Evolutionary conservation across 2,113 vertebrate species (phyloP).

Genomic region (Oncorhynchus keta): DNA sequence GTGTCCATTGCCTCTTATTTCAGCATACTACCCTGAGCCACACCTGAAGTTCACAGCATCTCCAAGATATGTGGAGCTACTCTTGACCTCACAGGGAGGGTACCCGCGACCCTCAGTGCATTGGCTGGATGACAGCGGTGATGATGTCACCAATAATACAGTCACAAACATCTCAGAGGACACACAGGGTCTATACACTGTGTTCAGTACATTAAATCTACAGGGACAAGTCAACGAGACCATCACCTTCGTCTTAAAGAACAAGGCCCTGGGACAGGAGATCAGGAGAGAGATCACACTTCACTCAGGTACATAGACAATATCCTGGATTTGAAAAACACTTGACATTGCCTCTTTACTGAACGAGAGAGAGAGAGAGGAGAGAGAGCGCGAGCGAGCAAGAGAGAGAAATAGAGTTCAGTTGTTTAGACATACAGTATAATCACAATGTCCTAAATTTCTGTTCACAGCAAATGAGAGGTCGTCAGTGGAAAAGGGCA

Average conservation of each 20-base stretch:
- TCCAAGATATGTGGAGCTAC: slow-evolving; percentile 21
- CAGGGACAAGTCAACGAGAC: slow-evolving; percentile 12
- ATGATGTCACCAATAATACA: slow-evolving; percentile 42
- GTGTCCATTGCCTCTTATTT: background rate
- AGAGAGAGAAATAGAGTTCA: no score
- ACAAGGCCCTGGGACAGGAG: slow-evolving; percentile 38
- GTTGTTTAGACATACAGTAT: no score
- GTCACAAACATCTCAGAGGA: slow-evolving; percentile 20
- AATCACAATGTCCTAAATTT: no score
- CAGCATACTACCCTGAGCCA: slow-evolving; percentile 53
- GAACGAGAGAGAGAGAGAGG: no score
- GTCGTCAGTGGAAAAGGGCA: no score
- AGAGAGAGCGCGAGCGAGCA: no score
- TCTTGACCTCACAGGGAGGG: slow-evolving; percentile 43
- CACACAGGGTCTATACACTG: slow-evolving; percentile 28
- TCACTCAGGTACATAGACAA: slow-evolving; percentile 24
- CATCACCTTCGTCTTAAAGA: slow-evolving; percentile 44
- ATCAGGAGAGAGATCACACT: slow-evolving; percentile 45
- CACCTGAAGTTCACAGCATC: slow-evolving; percentile 25
- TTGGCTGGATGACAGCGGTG: slow-evolving; percentile 36
- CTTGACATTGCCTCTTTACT: no score
- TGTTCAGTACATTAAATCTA: slow-evolving; percentile 39
- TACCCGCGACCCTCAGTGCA: slow-evolving; percentile 39
- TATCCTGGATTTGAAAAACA: no score
- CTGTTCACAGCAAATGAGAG: no score